Conservation (phyloP, 2,113 vertebrate species). For the Astur gentilis region DNA sequence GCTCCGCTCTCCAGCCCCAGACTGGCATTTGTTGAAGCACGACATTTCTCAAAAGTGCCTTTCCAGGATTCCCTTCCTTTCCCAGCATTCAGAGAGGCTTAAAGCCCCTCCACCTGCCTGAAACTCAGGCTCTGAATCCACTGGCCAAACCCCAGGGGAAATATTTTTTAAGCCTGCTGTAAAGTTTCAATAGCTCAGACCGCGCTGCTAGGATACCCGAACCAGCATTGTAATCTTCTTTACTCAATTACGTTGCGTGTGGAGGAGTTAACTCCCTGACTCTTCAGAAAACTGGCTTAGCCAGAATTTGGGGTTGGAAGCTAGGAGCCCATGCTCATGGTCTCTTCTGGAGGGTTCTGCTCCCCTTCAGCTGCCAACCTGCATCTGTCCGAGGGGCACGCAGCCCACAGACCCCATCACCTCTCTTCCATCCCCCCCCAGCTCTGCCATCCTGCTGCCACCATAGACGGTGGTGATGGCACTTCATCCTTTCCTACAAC, state of each 20-base stretch:
- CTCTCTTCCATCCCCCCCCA: not conserved
- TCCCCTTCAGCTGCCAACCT: not conserved
- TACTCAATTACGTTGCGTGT: not conserved
- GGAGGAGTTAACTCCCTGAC: rapidly evolving
- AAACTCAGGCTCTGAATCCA: not conserved
- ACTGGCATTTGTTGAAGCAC: not conserved
- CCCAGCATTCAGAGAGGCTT: not conserved
- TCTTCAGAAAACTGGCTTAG: not conserved
- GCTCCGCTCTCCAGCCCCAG: not conserved
- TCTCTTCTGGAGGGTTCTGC: not conserved
- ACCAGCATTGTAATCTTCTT: not conserved
- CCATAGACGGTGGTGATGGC: not conserved
- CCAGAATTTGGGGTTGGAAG: not conserved
- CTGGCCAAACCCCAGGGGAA: not conserved
- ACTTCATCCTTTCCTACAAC: not conserved
- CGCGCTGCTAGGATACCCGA: not conserved
- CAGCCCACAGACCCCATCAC: not conserved
- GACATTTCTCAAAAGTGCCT: not conserved
- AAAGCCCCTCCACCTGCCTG: not conserved
- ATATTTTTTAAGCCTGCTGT: not conserved
- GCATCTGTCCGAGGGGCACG: rapidly evolving
- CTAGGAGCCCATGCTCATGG: rapidly evolving
- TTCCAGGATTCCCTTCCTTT: not conserved
- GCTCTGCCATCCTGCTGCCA: not conserved
- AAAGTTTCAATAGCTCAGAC: not conserved